Evolutionary conservation across 2,113 vertebrate genomes (phyloP).

Genomic region (Egretta garzetta): DNA sequence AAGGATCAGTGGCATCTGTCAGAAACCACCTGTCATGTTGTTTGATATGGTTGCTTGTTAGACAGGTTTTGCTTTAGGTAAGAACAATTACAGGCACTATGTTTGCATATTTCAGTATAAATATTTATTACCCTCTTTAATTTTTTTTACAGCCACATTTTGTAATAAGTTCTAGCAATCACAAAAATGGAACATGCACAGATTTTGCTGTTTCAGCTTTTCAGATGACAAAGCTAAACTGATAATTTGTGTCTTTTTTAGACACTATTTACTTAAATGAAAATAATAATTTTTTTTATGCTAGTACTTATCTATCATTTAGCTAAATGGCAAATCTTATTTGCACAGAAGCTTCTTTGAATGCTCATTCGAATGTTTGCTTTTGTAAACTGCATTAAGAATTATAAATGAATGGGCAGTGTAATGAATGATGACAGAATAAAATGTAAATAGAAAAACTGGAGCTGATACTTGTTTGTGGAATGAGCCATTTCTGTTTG

Average conservation of each 20-base stretch:
- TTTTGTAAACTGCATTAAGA: background rate
- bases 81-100: background rate
- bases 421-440: background rate
- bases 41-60: background rate
- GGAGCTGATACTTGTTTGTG: background rate
- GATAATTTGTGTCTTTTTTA: background rate
- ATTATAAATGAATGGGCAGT: background rate
- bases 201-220: conserved; percentile 15
- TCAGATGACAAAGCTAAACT: background rate
- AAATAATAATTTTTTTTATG: background rate
- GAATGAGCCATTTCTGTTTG: background rate
- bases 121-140: background rate
- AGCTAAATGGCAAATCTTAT: background rate
- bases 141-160: background rate
- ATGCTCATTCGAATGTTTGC: background rate
- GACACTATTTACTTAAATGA: background rate
- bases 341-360: background rate
- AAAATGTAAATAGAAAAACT: background rate
- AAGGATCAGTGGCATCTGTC: conserved; percentile 13
- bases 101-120: background rate
- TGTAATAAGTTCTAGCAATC: background rate
- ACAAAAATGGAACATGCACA: background rate
- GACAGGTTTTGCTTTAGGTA: background rate
- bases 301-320: background rate
- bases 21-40: conserved; percentile 26